A percentile compares a stretch with the other conserved stretches of the same genome.
Evolutionary conservation across 2,113 vertebrate genomes (phyloP).

Genomic region (Oceanites oceanicus): DNA sequence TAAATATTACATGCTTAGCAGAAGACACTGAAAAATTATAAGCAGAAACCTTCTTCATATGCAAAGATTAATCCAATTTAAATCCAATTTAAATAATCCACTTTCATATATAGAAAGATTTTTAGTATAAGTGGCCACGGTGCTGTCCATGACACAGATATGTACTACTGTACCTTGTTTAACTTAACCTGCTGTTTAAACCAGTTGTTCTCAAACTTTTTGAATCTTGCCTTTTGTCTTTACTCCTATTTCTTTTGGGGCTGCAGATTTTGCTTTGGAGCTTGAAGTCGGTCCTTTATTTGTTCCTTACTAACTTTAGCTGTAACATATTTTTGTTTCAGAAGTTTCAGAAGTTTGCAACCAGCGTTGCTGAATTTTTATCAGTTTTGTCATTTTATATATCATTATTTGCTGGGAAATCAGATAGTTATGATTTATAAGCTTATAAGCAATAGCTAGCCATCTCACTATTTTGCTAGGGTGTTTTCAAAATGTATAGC

Average conservation of each 20-base stretch:
- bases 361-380: background rate
- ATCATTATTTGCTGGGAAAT: background rate
- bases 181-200: background rate
- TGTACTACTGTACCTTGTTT: background rate
- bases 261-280: background rate
- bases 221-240: background rate
- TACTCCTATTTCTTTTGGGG: background rate
- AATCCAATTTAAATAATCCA: background rate
- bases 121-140: background rate
- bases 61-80: background rate
- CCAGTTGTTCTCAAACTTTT: background rate
- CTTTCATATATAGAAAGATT: background rate
- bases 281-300: background rate
- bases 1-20: background rate
- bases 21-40: background rate
- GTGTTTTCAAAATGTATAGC: background rate
- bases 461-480: background rate
- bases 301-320: background rate
- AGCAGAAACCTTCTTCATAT: background rate
- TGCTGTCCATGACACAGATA: background rate
- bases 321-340: background rate
- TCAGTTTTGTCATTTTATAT: background rate
- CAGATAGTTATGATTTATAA: background rate
- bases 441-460: background rate
- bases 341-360: background rate